Evolutionary conservation across 1,140 invertebrate genomes (phyloP).

Genomic region (Drosophila prosaltans): DNA sequence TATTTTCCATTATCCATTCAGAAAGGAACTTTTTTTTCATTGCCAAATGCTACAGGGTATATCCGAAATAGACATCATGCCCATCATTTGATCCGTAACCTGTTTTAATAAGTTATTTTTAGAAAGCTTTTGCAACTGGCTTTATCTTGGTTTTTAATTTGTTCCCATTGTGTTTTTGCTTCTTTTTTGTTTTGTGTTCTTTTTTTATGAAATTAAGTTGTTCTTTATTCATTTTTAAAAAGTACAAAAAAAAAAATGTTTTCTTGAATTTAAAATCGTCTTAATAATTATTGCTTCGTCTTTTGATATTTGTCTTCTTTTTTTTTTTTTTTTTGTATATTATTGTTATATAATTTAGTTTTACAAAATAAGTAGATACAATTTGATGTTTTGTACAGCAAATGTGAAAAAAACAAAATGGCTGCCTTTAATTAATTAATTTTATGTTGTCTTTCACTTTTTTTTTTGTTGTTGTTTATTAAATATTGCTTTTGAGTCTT

Average conservation of each 20-base stretch:
- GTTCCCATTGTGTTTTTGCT: constrained; percentile 34
- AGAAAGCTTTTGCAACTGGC: neutral
- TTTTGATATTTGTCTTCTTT: constrained; percentile 21
- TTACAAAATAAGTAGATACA: constrained; percentile 12
- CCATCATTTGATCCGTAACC: too few relatives aligned
- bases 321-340: constrained; percentile 7
- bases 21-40: too few relatives aligned
- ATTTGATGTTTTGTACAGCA: constrained; percentile 26
- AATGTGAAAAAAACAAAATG: constrained; percentile 34
- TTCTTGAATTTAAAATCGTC: constrained; percentile 24
- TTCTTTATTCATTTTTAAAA: constrained; percentile 44
- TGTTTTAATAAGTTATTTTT: neutral
- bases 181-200: constrained; percentile 42
- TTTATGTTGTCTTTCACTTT: constrained; percentile 34
- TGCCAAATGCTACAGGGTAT: neutral
- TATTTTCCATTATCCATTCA: too few relatives aligned
- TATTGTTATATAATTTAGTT: constrained; percentile 10
- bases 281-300: constrained; percentile 39
- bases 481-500: constrained; percentile 82
- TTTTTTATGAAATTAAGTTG: constrained; percentile 56
- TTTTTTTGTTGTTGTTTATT: constrained; percentile 28
- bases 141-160: constrained; percentile 12
- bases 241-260: constrained; percentile 30
- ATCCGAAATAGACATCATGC: neutral
- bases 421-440: constrained; percentile 44